phyloP scores from a whole-genome alignment of 2,797 vertebrate species.

The Rhinoraja longicauda region DNA sequence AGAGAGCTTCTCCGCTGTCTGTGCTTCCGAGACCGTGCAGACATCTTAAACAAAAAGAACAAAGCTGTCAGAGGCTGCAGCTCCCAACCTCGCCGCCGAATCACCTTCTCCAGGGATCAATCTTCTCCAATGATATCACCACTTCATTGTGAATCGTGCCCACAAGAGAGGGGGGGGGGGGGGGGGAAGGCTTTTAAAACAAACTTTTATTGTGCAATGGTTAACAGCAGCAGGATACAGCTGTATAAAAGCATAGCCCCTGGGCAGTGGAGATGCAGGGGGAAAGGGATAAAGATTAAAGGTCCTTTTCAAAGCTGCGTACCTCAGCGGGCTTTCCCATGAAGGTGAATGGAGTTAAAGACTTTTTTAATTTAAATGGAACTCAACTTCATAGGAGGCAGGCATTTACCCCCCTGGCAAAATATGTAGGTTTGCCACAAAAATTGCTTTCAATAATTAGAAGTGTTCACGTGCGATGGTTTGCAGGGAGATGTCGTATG shows the following conservation, averaged over 20 bases:
- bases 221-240: not conserved
- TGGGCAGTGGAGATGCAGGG: not conserved
- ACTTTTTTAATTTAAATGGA: not conserved
- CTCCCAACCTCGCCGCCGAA: not conserved
- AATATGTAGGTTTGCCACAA: not conserved
- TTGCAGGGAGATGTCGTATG: not conserved
- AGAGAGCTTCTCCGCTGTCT: not conserved
- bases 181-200: not conserved
- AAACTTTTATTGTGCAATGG: not conserved
- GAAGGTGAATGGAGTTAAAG: not conserved
- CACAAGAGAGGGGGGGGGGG: not conserved
- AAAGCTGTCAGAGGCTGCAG: not conserved
- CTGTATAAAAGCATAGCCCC: conserved; percentile 7
- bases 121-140: not conserved
- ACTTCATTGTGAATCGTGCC: not conserved
- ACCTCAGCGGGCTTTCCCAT: not conserved
- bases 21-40: not conserved
- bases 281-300: not conserved
- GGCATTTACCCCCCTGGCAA: not conserved
- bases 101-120: not conserved
- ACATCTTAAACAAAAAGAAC: not conserved
- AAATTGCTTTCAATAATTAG: not conserved
- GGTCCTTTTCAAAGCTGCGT: not conserved
- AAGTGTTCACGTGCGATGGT: not conserved
- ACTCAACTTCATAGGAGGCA: conserved; percentile 16